These are phyloP conservation scores for Hephaestus fuliginosus DNA, from an alignment of 2,797 vertebrate species.

Conservation along the genomic window DNA sequence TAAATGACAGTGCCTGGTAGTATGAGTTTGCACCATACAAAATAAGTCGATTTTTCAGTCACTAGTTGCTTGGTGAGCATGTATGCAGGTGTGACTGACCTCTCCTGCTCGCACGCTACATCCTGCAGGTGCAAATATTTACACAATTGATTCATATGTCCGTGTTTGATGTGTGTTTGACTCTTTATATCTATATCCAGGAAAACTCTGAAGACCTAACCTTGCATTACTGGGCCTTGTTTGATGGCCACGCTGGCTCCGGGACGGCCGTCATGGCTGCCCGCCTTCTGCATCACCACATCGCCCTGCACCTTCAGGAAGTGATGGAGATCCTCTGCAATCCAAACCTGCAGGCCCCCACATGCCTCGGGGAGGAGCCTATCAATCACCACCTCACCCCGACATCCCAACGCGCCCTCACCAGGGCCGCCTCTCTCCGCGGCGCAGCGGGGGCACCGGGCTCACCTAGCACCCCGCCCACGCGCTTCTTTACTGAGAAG, in stretches of 20 bases:
- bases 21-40: background rate
- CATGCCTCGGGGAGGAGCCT: conserved; percentile 93
- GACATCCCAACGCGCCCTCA: conserved; percentile 88
- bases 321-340: conserved; percentile 92
- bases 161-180: conserved; percentile 17
- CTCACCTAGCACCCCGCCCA: conserved; percentile 89
- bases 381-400: conserved; percentile 79
- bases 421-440: conserved; percentile 91
- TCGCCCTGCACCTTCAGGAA: conserved; percentile 93
- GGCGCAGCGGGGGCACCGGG: conserved; percentile 91
- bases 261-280: conserved; percentile 94
- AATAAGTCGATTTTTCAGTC: background rate
- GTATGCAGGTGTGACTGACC: background rate
- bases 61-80: background rate
- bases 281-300: conserved; percentile 92
- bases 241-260: conserved; percentile 96
- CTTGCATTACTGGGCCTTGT: conserved; percentile 96
- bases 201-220: conserved; percentile 89
- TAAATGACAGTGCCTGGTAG: too few species aligned
- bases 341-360: conserved; percentile 87
- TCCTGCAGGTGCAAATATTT: background rate
- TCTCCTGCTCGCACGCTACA: background rate
- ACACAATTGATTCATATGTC: background rate
- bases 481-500: conserved; percentile 97
- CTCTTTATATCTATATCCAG: conserved; percentile 41